phyloP scores from a whole-genome alignment of 2,797 vertebrate species.

The Syngnathus acus region DNA sequence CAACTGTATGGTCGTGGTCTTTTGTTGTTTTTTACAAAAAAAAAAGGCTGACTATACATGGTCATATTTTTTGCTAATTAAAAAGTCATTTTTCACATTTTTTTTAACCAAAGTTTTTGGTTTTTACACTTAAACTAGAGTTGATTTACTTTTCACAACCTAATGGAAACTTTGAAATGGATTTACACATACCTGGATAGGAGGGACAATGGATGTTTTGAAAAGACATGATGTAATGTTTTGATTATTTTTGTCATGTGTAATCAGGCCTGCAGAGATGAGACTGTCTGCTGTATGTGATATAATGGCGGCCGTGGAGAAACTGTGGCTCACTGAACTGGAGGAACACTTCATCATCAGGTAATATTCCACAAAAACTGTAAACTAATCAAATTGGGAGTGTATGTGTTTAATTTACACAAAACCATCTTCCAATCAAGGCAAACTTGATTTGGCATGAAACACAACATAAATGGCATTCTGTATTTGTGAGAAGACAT shows the following conservation, averaged over 20 bases:
- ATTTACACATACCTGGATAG: conserved; percentile 17
- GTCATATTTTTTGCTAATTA: no score
- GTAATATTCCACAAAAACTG: neutral
- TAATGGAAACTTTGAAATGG: conserved; percentile 5
- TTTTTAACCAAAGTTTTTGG: no score
- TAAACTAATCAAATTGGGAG: no score
- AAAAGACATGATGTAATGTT: conserved; percentile 28
- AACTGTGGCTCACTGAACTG: conserved; percentile 36
- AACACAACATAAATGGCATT: no score
- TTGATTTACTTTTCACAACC: conserved; percentile 5
- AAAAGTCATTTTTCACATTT: no score
- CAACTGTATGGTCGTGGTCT: neutral
- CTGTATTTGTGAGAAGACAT: no score
- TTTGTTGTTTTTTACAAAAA: no score
- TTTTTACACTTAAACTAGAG: neutral
- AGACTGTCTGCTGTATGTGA: conserved; percentile 36
- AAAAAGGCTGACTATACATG: no score
- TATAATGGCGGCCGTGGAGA: conserved; percentile 34
- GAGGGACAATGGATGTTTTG: neutral
- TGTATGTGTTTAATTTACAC: no score
- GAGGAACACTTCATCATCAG: neutral
- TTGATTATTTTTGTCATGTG: conserved; percentile 46
- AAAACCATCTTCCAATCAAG: no score
- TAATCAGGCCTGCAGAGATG: conserved; percentile 28
- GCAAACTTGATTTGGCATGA: no score